phyloP scores from a whole-genome alignment of 2,113 vertebrate species.

The Cottus gobio region DNA sequence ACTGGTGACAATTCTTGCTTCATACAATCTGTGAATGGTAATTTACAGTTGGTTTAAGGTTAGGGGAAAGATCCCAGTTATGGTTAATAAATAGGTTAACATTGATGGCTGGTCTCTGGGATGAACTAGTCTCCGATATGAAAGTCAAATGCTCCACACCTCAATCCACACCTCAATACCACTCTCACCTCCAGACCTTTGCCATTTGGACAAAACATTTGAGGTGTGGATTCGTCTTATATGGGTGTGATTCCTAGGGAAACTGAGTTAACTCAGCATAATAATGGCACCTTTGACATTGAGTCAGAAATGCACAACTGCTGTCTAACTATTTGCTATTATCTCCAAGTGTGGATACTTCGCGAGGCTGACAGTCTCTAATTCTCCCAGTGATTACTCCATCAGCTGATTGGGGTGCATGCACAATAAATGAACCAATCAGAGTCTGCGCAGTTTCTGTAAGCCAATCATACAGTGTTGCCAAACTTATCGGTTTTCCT shows the following conservation, averaged over 20 bases:
- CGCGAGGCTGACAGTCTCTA: no score
- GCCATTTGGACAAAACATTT: not conserved
- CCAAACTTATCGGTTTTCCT: no score
- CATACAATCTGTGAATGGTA: not conserved
- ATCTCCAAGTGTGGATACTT: no score
- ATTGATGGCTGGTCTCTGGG: not conserved
- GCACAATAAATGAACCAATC: no score
- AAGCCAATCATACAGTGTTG: no score
- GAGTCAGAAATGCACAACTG: not conserved
- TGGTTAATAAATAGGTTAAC: not conserved
- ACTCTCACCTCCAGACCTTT: not conserved
- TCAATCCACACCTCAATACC: not conserved
- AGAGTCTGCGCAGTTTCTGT: no score
- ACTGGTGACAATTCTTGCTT: not conserved
- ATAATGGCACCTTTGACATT: not conserved
- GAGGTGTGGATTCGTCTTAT: not conserved
- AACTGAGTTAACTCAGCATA: not conserved
- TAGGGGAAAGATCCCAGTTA: not conserved
- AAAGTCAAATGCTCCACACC: not conserved
- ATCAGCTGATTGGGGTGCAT: no score
- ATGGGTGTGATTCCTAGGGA: not conserved
- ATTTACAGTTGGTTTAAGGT: not conserved
- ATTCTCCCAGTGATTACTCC: no score
- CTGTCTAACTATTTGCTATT: not conserved
- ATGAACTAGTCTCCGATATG: not conserved